Base-by-base conservation (phyloP, 2,888 invertebrate species). In the Amblyjoppa proteus region DNA sequence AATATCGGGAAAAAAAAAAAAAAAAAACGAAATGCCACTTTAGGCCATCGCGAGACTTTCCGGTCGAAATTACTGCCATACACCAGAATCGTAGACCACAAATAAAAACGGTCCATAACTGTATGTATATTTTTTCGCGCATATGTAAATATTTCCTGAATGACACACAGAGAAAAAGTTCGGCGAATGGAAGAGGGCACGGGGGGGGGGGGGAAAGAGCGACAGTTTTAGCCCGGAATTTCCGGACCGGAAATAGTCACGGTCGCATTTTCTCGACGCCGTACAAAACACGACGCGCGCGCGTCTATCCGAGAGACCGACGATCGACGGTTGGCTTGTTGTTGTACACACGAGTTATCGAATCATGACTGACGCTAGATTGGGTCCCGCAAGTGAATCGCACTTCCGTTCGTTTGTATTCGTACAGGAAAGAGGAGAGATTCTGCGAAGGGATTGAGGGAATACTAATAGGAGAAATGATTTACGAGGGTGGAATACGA, bases 181-280 rank as follows among this genome's bases (percentile, higher is more conserved):
- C 45, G 45, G 70, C 61, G 73, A 66, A 49, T 64, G 49, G 53
- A 73, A 5, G 13, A 51, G 58, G 66, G 70, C 71, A 66, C 28
- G 66, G 64, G n/a, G n/a, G n/a, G n/a, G n/a, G n/a, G n/a, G n/a
- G n/a, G n/a, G n/a, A n/a, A 41, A 77, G 20, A 64, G 38, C 45
- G 53, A 71, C 28, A 61, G 61, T 51, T 81, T 61, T 68, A 25
- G 66, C 77, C 88, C 88, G 88, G 88, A 88, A 88, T 88, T 88
- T 83, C 88, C 86, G 77, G 66, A 85, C 75, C 87, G 88, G 88
- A 89, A 89, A 89, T 89, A 89, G 81, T 87, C 71, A 28, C 31
- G 61, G 28, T 16, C 28, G 61, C 31, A 25, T 61, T 61, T 61
- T 61, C 28, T 61, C 6, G 61, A 13, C 31, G 61, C 31, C 9